These are phyloP conservation scores for Deilephila porcellus DNA, from an alignment of 2,888 invertebrate species.

Conservation along the genomic window DNA sequence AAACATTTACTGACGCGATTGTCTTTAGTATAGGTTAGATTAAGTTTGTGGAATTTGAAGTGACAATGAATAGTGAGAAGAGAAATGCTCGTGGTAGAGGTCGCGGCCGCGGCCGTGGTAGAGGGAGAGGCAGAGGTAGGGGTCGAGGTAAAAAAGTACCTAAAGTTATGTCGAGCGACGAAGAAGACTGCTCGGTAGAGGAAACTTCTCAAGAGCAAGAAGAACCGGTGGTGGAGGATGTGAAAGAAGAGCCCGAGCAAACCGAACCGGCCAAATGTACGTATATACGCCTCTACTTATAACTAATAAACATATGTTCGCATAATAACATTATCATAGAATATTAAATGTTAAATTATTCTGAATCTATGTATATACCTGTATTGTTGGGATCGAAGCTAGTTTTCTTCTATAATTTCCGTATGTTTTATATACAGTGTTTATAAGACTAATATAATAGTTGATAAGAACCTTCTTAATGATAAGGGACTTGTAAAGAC, in stretches of 20 bases:
- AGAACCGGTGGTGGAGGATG: constrained; percentile 72
- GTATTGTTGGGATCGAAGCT: neutral
- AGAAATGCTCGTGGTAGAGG: constrained; percentile 89
- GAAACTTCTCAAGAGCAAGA: constrained; percentile 82
- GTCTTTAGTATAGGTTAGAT: constrained; percentile 19
- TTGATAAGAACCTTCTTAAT: too few species aligned
- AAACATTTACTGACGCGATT: constrained; percentile 10
- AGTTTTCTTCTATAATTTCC: neutral
- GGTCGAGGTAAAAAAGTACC: constrained; percentile 90
- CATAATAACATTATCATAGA: neutral
- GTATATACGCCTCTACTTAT: neutral
- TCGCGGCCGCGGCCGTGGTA: constrained; percentile 91
- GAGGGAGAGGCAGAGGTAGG: constrained; percentile 89
- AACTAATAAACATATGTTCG: neutral
- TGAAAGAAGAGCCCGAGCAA: constrained; percentile 77
- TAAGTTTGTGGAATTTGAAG: constrained; percentile 21
- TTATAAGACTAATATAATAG: too few species aligned
- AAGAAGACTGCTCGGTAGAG: constrained; percentile 81
- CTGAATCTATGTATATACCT: neutral
- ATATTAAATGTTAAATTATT: neutral
- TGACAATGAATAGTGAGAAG: constrained; percentile 80
- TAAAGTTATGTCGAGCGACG: constrained; percentile 88
- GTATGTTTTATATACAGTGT: too few species aligned
- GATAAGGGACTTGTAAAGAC: too few species aligned
- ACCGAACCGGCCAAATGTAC: constrained; percentile 83